These are phyloP conservation scores for Phainopepla nitens DNA, from an alignment of 2,113 vertebrate species.

Conservation along the genomic window DNA sequence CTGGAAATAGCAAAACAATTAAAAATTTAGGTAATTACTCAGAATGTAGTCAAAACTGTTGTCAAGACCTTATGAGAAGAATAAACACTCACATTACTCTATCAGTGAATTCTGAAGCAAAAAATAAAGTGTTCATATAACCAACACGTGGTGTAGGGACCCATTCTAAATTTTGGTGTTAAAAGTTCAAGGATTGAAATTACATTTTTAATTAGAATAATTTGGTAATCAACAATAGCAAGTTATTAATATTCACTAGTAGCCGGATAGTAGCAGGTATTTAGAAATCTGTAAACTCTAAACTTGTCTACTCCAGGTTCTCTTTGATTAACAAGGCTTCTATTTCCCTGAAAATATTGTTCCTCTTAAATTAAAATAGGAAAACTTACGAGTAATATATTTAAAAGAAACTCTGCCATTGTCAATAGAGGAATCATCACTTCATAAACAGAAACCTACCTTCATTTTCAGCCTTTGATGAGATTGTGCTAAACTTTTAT, in stretches of 20 bases:
- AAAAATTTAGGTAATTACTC: neutral
- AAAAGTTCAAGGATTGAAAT: neutral
- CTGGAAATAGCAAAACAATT: neutral
- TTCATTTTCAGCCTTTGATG: neutral
- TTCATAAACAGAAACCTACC: neutral
- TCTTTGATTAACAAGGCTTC: neutral
- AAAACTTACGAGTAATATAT: neutral
- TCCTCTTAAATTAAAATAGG: neutral
- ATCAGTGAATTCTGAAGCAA: neutral
- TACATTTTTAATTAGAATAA: neutral
- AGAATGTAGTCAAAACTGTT: neutral
- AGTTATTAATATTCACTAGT: neutral
- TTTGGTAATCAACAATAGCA: neutral
- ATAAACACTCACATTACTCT: neutral
- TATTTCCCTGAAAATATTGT: neutral
- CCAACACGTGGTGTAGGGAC: neutral
- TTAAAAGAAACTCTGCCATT: neutral
- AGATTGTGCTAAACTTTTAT: neutral
- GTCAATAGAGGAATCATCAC: neutral
- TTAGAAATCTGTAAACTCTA: neutral
- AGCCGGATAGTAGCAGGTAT: neutral
- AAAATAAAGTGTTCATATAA: neutral
- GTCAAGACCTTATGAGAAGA: neutral
- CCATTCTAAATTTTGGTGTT: neutral
- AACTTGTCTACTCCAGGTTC: neutral